These are phyloP conservation scores for Sesamia inferens DNA, from an alignment of 2,888 invertebrate species.

Conservation along the genomic window DNA sequence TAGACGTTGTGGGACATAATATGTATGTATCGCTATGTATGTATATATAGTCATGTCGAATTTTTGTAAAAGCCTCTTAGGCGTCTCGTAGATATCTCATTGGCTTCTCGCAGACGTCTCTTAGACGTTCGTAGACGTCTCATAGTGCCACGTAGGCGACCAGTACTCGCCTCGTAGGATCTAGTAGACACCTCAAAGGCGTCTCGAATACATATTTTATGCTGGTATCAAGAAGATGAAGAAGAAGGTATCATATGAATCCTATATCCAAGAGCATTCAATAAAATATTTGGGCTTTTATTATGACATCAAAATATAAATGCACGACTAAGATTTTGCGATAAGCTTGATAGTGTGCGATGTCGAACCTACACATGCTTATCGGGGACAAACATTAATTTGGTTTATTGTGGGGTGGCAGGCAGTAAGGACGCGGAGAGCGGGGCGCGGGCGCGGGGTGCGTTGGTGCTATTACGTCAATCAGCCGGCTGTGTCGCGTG, in stretches of 20 bases:
- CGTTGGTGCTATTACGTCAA: constrained; percentile 74
- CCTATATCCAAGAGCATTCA: background rate
- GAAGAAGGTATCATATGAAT: background rate
- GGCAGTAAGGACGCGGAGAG: constrained; percentile 43
- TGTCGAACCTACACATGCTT: constrained; percentile 72
- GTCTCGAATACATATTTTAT: background rate
- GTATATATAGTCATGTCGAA: background rate
- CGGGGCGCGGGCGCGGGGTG: constrained; percentile 64
- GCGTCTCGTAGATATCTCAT: background rate
- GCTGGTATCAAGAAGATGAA: too few relatives aligned
- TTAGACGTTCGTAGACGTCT: background rate
- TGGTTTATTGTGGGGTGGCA: constrained; percentile 81
- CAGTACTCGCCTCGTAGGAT: background rate
- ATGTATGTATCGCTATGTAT: too few relatives aligned
- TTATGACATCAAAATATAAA: constrained; percentile 33
- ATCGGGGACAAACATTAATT: constrained; percentile 84
- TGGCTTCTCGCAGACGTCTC: background rate
- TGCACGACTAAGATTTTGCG: constrained; percentile 42
- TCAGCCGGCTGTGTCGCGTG: constrained; percentile 78
- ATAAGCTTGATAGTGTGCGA: constrained; percentile 63
- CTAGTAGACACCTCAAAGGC: background rate
- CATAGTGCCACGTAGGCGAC: background rate
- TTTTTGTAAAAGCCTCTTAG: background rate
- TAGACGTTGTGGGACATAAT: background rate
- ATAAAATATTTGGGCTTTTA: constrained; percentile 25